Evolutionary conservation across 2,797 vertebrate genomes (phyloP).

Genomic region (Melopsittacus undulatus): DNA sequence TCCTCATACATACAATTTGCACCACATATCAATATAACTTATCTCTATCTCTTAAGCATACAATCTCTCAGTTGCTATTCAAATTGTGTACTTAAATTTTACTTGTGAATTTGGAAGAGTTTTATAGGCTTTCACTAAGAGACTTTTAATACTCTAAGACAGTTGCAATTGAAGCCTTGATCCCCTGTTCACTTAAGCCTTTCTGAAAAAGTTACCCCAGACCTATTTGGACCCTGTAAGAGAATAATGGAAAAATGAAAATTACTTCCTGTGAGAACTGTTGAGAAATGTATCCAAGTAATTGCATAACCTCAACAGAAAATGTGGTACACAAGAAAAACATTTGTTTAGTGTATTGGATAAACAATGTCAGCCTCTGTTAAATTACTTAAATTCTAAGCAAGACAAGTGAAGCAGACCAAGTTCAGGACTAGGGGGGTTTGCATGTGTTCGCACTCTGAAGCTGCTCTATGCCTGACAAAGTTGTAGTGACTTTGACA

Average conservation of each 20-base stretch:
- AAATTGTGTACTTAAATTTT: background rate
- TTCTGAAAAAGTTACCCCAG: background rate
- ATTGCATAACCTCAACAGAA: background rate
- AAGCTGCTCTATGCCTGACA: background rate
- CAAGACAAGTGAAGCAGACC: background rate
- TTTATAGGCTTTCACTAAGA: background rate
- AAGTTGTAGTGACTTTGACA: background rate
- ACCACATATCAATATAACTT: background rate
- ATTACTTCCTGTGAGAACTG: background rate
- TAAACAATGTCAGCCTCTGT: background rate
- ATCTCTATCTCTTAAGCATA: background rate
- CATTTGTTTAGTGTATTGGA: background rate
- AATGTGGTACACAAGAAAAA: background rate
- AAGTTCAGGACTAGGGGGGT: background rate
- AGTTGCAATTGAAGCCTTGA: background rate
- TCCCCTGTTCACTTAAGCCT: background rate
- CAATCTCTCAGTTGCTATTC: background rate
- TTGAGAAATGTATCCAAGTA: background rate
- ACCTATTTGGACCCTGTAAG: background rate
- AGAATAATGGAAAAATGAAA: background rate
- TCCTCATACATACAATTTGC: background rate
- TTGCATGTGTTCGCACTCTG: background rate
- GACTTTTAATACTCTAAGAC: background rate
- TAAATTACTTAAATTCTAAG: background rate
- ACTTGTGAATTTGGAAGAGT: background rate